phyloP scores from a whole-genome alignment of 2,113 vertebrate genomes.

The Fregetta grallaria region DNA sequence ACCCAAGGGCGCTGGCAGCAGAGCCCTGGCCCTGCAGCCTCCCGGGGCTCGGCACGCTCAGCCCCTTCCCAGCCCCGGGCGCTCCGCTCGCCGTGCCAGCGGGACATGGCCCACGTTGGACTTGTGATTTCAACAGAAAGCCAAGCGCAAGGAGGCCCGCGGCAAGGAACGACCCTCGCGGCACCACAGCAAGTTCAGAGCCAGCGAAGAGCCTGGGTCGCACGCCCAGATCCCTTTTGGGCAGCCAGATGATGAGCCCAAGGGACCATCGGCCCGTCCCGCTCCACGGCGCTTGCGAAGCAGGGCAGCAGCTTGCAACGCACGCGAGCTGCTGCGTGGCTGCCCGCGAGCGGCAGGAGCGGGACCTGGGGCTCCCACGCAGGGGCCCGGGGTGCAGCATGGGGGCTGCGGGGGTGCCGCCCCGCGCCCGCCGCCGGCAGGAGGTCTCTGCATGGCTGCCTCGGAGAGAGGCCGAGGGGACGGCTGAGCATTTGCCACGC shows the following conservation, averaged over 20 bases:
- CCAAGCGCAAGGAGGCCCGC: not conserved
- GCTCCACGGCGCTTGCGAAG: not conserved
- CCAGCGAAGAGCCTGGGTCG: not conserved
- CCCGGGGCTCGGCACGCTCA: fast-evolving
- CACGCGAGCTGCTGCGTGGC: not conserved
- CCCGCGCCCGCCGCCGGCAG: fast-evolving
- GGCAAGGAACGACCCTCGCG: fast-evolving
- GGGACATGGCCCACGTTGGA: fast-evolving
- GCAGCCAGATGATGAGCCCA: not conserved
- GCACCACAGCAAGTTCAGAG: not conserved
- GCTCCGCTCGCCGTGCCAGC: fast-evolving
- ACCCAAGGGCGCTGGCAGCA: not conserved
- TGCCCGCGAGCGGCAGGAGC: not conserved
- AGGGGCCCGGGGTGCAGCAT: not conserved
- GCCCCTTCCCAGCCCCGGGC: not conserved
- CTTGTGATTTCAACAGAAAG: not conserved
- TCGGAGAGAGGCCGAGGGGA: not conserved
- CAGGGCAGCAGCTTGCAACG: too few relatives aligned
- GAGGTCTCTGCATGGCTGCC: not conserved
- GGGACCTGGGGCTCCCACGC: not conserved
- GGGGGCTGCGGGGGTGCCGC: not conserved
- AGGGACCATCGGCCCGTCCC: not conserved
- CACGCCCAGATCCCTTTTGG: not conserved
- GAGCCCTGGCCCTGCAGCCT: not conserved
- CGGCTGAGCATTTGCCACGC: fast-evolving